These are phyloP conservation scores for Zootermopsis nevadensis DNA, from an alignment of 2,888 invertebrate genomes.

Conservation along the genomic window DNA sequence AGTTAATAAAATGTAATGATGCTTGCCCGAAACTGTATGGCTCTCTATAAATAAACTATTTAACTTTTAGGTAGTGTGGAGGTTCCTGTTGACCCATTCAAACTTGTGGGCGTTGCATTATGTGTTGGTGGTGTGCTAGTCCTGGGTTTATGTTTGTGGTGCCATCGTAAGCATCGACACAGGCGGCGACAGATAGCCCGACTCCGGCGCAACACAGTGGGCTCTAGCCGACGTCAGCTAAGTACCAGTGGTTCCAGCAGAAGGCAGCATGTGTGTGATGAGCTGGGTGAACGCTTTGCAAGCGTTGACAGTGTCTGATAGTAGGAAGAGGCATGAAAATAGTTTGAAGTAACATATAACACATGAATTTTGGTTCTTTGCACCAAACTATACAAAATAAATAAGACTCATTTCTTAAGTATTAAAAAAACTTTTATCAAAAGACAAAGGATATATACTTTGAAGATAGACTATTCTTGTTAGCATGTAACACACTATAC, in stretches of 20 bases:
- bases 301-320: slow-evolving; percentile 70
- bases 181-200: slow-evolving; percentile 60
- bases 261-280: slow-evolving; percentile 68
- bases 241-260: slow-evolving; percentile 59
- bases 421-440: slow-evolving; percentile 15
- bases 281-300: slow-evolving; percentile 68
- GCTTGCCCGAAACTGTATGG: no score
- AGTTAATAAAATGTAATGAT: no score
- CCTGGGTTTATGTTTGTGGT: slow-evolving; percentile 67
- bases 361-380: not conserved
- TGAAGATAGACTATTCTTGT: not conserved
- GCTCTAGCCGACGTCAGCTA: slow-evolving; percentile 63
- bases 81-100: slow-evolving; percentile 71
- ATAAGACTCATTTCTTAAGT: slow-evolving; percentile 25
- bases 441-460: not conserved
- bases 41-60: not conserved
- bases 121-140: slow-evolving; percentile 65
- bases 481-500: slow-evolving; percentile 32
- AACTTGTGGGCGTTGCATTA: slow-evolving; percentile 65
- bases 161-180: slow-evolving; percentile 68
- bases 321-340: not conserved
- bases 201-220: slow-evolving; percentile 59
- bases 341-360: not conserved
- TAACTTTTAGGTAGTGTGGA: slow-evolving; percentile 62
- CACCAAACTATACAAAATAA: not conserved